phyloP scores from a whole-genome alignment of 2,113 vertebrate species.

The Eleginops maclovinus region DNA sequence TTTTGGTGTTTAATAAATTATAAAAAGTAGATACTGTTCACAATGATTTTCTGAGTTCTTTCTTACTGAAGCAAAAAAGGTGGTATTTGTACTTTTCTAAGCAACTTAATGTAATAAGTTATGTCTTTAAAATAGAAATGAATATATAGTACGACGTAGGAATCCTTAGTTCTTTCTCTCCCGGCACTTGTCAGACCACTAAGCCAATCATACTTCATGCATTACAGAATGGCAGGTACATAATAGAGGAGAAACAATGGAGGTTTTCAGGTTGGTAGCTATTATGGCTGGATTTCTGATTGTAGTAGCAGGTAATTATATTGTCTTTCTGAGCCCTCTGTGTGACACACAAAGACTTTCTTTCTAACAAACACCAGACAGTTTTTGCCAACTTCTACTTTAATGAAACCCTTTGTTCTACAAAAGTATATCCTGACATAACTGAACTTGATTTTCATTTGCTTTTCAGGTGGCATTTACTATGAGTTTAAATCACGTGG shows the following conservation, averaged over 20 bases:
- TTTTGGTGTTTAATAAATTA: neutral
- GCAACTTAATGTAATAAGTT: neutral
- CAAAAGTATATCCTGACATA: too few relatives aligned
- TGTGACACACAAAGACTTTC: conserved; percentile 1
- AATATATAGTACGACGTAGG: neutral
- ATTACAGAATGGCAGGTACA: conserved; percentile 10
- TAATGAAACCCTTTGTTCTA: too few relatives aligned
- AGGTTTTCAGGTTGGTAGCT: conserved; percentile 45
- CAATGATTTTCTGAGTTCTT: neutral
- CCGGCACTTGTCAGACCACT: conserved; percentile 15
- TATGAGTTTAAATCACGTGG: too few relatives aligned
- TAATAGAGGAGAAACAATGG: conserved; percentile 63
- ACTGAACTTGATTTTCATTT: too few relatives aligned
- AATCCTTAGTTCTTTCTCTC: conserved; percentile 11
- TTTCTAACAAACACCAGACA: conserved; percentile 1
- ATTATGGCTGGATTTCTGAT: conserved; percentile 24
- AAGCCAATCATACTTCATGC: conserved; percentile 33
- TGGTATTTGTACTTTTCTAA: neutral
- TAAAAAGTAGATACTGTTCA: neutral
- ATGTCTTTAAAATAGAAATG: neutral
- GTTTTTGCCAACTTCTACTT: neutral
- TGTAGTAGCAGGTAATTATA: conserved; percentile 55
- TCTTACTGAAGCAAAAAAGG: too few relatives aligned
- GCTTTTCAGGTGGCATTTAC: too few relatives aligned
- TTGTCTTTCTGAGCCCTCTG: conserved; percentile 31